These are phyloP conservation scores for Lindbergichthys nudifrons DNA, from an alignment of 2,797 vertebrate genomes.

Conservation along the genomic window DNA sequence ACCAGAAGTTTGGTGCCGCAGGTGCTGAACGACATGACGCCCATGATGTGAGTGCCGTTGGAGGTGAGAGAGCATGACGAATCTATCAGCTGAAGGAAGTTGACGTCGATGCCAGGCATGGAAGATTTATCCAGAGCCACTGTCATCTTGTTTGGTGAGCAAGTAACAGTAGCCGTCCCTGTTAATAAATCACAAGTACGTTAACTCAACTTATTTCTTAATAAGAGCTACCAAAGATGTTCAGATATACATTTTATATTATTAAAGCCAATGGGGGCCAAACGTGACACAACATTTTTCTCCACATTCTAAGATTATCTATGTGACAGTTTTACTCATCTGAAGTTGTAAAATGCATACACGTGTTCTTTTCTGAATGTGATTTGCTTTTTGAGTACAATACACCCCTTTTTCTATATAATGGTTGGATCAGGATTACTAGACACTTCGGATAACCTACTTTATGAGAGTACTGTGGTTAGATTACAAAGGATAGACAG, in stretches of 20 bases:
- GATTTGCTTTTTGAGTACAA: no score
- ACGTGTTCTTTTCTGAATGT: no score
- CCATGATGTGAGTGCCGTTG: slow-evolving; percentile 79
- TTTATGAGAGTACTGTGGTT: no score
- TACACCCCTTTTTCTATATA: no score
- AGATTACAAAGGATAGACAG: no score
- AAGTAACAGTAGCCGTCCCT: slow-evolving; percentile 70
- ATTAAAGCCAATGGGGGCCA: not conserved
- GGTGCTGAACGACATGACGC: slow-evolving; percentile 71
- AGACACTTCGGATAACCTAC: no score
- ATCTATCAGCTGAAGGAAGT: slow-evolving; percentile 75
- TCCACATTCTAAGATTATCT: not conserved
- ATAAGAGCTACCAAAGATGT: no score
- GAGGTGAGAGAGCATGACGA: slow-evolving; percentile 73
- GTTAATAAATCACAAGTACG: slow-evolving; percentile 10
- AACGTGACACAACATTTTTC: not conserved
- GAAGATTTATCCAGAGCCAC: slow-evolving; percentile 72
- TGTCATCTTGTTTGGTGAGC: slow-evolving; percentile 73
- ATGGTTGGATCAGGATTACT: no score
- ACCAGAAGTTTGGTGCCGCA: slow-evolving; percentile 82
- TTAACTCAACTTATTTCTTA: not conserved
- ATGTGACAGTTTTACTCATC: not conserved
- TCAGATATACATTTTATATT: no score
- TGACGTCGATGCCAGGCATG: slow-evolving; percentile 71
- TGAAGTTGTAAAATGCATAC: no score